A percentile compares a stretch with the other conserved stretches of the same genome.
phyloP scores from a whole-genome alignment of 2,797 vertebrate species.

The Urophycis tenuis region DNA sequence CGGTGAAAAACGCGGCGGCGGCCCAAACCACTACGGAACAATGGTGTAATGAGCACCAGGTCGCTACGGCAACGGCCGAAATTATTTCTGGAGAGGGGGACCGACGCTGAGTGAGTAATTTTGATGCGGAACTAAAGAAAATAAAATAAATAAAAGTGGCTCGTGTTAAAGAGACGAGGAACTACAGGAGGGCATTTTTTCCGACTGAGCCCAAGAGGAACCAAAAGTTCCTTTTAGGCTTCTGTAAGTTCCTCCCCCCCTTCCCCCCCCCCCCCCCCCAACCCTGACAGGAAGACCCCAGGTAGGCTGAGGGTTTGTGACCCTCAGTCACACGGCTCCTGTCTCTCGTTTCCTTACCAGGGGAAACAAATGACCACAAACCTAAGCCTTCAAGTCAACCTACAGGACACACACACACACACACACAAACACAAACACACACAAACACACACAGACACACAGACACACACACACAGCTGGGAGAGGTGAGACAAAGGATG shows the following conservation, averaged over 20 bases:
- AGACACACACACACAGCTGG: slow-evolving; percentile 21
- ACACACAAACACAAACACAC: not conserved
- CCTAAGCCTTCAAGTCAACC: slow-evolving; percentile 38
- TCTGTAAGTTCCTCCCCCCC: not conserved
- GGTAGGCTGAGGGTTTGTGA: slow-evolving; percentile 21
- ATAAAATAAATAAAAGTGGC: not conserved
- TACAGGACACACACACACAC: slow-evolving; percentile 21
- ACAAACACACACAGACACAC: slow-evolving; percentile 14
- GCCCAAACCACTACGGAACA: not conserved
- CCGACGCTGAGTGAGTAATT: not conserved
- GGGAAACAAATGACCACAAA: slow-evolving; percentile 51
- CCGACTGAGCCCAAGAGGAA: not conserved
- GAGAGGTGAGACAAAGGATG: slow-evolving; percentile 58
- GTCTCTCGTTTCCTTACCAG: slow-evolving; percentile 44
- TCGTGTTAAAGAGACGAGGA: not conserved
- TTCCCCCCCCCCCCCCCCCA: too few relatives aligned
- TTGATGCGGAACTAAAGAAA: not conserved
- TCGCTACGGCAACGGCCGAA: not conserved
- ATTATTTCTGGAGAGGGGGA: not conserved
- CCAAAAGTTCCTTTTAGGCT: slow-evolving; percentile 27
- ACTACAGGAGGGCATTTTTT: not conserved
- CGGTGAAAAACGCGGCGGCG: too few relatives aligned
- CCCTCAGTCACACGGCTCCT: slow-evolving; percentile 21
- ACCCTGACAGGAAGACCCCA: slow-evolving; percentile 29
- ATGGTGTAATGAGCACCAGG: not conserved